phyloP scores from a whole-genome alignment of 2,113 vertebrate genomes.

The Passer domesticus region DNA sequence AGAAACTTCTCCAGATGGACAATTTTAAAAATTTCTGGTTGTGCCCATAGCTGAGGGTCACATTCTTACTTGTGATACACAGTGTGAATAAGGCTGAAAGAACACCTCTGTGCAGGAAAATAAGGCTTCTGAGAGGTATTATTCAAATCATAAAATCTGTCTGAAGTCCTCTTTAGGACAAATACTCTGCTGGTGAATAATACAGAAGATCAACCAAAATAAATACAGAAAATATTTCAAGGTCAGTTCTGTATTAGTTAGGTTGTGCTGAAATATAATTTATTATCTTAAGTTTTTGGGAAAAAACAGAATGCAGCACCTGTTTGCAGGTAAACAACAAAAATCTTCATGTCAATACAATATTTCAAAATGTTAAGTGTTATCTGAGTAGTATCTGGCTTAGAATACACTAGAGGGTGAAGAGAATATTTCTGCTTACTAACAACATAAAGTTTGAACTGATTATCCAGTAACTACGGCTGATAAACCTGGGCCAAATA shows the following conservation, averaged over 20 bases:
- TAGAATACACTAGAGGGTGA: neutral
- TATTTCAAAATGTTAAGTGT: neutral
- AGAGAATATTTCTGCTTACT: constrained; percentile 1
- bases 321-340: neutral
- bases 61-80: neutral
- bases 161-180: neutral
- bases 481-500: neutral
- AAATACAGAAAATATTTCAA: neutral
- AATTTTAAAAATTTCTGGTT: neutral
- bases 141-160: neutral
- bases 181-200: neutral
- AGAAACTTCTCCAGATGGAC: neutral
- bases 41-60: neutral
- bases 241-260: neutral
- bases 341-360: neutral
- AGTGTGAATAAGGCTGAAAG: neutral
- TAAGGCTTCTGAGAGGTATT: neutral
- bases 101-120: neutral
- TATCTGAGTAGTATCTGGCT: neutral
- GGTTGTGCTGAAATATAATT: neutral
- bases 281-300: neutral
- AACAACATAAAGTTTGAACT: constrained; percentile 9
- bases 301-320: neutral
- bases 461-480: neutral
- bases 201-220: neutral